Evolutionary conservation across 2,113 vertebrate genomes (phyloP).

Genomic region (Lonchura striata): DNA sequence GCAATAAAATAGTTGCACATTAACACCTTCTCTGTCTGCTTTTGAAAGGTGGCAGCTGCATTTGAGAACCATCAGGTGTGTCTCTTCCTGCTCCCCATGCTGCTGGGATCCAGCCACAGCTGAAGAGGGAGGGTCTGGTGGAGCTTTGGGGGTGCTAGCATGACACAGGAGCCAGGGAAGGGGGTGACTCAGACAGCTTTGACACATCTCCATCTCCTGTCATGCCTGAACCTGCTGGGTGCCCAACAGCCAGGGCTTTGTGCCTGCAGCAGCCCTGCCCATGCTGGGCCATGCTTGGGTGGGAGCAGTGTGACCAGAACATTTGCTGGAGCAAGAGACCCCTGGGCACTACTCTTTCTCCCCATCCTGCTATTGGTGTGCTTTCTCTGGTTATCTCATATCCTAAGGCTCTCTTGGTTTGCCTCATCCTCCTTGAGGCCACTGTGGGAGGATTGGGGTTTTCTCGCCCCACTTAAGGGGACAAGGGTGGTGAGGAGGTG

Average conservation of each 20-base stretch:
- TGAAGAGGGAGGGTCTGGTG: neutral
- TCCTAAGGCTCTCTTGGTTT: neutral
- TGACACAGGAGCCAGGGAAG: neutral
- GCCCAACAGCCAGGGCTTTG: fast-evolving
- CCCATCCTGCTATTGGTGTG: neutral
- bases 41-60: neutral
- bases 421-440: neutral
- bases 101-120: neutral
- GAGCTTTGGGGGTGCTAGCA: neutral
- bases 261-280: neutral
- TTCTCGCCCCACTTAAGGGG: neutral
- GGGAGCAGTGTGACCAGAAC: neutral
- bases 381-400: neutral
- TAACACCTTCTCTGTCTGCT: neutral
- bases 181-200: neutral
- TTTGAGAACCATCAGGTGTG: fast-evolving
- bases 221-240: neutral
- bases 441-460: neutral
- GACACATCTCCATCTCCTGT: fast-evolving
- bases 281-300: fast-evolving
- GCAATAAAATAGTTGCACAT: neutral
- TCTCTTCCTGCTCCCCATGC: neutral
- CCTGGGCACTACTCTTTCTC: neutral
- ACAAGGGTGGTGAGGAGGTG: neutral
- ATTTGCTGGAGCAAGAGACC: neutral